A percentile compares a stretch with the other conserved stretches of the same genome.
phyloP scores from a whole-genome alignment of 2,113 vertebrate genomes.

The Ctenomys sociabilis region DNA sequence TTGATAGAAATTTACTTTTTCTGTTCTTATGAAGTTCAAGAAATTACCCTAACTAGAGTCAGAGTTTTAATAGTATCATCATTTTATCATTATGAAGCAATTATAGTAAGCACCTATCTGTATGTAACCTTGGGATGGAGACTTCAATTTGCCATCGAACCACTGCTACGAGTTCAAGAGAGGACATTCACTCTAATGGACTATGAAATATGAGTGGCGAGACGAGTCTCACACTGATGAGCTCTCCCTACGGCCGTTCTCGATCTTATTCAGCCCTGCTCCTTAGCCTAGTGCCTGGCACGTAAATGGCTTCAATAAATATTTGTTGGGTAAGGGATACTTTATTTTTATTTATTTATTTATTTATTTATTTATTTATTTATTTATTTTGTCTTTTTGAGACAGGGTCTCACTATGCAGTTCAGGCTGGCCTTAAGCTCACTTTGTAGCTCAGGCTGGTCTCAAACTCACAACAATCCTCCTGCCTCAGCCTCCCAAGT shows the following conservation, averaged over 20 bases:
- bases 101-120: conserved; percentile 67
- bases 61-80: conserved; percentile 74
- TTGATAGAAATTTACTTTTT: conserved; percentile 71
- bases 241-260: conserved; percentile 42
- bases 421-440: too few relatives aligned
- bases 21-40: conserved; percentile 66
- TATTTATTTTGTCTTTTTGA: too few relatives aligned
- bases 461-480: too few relatives aligned
- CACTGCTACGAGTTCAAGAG: conserved; percentile 64
- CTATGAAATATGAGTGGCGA: conserved; percentile 43
- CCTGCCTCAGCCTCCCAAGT: too few relatives aligned
- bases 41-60: conserved; percentile 66
- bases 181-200: conserved; percentile 71
- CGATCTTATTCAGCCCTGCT: conserved; percentile 21
- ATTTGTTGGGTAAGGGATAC: conserved; percentile 5
- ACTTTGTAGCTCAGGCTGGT: too few relatives aligned
- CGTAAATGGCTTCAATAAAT: conserved; percentile 10
- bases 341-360: too few relatives aligned
- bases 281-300: background rate
- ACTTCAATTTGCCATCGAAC: conserved; percentile 62
- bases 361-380: too few relatives aligned
- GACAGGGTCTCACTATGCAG: too few relatives aligned
- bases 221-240: conserved; percentile 49
- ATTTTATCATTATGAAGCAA: conserved; percentile 76
- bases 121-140: conserved; percentile 73